These are phyloP conservation scores for Tenthredo amoena DNA, from an alignment of 2,888 invertebrate genomes.

Conservation along the genomic window DNA sequence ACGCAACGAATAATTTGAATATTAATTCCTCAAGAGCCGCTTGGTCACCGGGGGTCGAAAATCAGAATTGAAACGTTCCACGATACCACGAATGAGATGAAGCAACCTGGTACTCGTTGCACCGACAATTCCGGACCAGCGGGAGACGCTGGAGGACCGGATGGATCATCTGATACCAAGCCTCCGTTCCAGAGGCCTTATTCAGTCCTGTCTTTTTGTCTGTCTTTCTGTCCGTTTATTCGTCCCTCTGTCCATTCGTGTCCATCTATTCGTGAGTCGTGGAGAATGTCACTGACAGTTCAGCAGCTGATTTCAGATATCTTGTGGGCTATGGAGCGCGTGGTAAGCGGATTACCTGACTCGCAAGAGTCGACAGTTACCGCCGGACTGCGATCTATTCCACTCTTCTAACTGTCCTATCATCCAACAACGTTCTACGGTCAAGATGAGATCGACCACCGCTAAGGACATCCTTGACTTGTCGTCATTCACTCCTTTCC, in stretches of 20 bases:
- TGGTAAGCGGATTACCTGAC: constrained; percentile 67
- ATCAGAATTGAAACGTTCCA: constrained; percentile 53
- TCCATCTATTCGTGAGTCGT: constrained; percentile 6
- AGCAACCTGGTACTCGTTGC: constrained; percentile 7
- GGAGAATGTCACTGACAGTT: constrained; percentile 53
- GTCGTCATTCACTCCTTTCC: constrained; percentile 2
- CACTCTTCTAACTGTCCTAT: constrained; percentile 1
- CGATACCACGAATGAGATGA: background rate
- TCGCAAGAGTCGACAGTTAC: constrained; percentile 55
- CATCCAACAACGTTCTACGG: constrained; percentile 7
- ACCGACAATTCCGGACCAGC: constrained; percentile 40
- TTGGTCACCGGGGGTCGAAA: constrained; percentile 25
- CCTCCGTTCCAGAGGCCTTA: constrained; percentile 26
- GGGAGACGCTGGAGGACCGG: constrained; percentile 27
- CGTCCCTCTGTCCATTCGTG: constrained; percentile 13
- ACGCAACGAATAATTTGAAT: constrained; percentile 63
- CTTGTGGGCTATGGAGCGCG: constrained; percentile 55
- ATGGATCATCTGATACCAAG: constrained; percentile 28
- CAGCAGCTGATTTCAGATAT: constrained; percentile 62
- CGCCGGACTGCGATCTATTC: constrained; percentile 16
- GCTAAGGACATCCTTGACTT: constrained; percentile 7
- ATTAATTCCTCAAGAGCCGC: constrained; percentile 63
- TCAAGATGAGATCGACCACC: constrained; percentile 28
- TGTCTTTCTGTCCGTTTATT: constrained; percentile 33
- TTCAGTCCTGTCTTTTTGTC: constrained; percentile 17